Evolutionary conservation across 1,140 invertebrate genomes (phyloP).

Genomic region (Linepithema humile): DNA sequence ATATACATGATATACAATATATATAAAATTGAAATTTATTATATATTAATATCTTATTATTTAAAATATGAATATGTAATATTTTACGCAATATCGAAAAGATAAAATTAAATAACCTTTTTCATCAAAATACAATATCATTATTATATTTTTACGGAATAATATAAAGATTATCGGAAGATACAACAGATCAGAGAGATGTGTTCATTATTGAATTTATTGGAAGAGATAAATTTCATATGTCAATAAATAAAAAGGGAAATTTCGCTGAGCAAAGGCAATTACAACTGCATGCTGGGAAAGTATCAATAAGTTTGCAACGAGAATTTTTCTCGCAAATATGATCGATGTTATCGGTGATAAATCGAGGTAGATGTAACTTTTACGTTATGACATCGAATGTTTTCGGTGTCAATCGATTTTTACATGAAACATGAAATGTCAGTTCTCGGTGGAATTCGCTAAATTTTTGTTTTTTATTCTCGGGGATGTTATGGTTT

Average conservation of each 20-base stretch:
- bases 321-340: conserved; percentile 42
- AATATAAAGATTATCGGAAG: background rate
- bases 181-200: background rate
- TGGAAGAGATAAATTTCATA: background rate
- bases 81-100: no score
- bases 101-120: no score
- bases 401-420: conserved; percentile 55
- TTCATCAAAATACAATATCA: no score
- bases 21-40: no score
- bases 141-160: no score
- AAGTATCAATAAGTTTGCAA: conserved; percentile 50
- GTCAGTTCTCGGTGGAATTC: conserved; percentile 39
- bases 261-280: background rate
- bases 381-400: conserved; percentile 41
- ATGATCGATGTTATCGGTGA: conserved; percentile 57
- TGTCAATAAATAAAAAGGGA: conserved; percentile 30
- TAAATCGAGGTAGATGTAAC: conserved; percentile 53
- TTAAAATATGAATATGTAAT: no score
- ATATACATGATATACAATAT: no score
- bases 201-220: conserved; percentile 11
- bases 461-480: conserved; percentile 40
- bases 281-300: conserved; percentile 33
- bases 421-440: conserved; percentile 33
- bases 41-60: no score
- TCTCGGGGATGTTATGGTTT: conserved; percentile 46